phyloP scores from a whole-genome alignment of 2,113 vertebrate species.

The Aleadryas rufinucha region DNA sequence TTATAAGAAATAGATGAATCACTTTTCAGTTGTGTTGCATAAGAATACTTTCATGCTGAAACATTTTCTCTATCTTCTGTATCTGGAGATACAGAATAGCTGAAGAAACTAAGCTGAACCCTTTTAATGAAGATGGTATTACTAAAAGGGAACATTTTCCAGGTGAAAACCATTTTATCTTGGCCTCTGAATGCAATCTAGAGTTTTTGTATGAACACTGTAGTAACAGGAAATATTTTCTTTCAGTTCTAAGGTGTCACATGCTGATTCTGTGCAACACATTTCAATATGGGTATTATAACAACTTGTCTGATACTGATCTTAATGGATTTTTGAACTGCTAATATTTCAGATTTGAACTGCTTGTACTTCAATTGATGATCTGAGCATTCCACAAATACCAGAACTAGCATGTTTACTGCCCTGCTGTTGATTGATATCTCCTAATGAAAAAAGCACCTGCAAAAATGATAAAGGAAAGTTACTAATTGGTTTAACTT shows the following conservation, averaged over 20 bases:
- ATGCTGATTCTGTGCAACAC: background rate
- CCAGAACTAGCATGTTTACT: conserved; percentile 55
- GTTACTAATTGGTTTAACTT: conserved; percentile 65
- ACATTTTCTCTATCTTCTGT: background rate
- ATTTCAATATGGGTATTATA: conserved; percentile 11
- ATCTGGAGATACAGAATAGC: background rate
- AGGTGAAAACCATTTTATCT: background rate
- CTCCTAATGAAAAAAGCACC: conserved; percentile 61
- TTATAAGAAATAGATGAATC: background rate
- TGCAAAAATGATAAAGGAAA: conserved; percentile 60
- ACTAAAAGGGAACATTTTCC: background rate
- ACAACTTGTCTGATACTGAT: conserved; percentile 17
- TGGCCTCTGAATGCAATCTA: background rate
- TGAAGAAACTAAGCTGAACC: background rate
- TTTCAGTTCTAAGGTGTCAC: background rate
- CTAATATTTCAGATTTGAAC: conserved; percentile 63
- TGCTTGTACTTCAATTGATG: conserved; percentile 38
- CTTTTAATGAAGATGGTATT: background rate
- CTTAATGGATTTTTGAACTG: conserved; percentile 64
- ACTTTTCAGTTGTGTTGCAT: background rate
- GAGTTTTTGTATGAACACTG: background rate
- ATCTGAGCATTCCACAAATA: conserved; percentile 57
- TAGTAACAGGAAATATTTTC: conserved; percentile 35
- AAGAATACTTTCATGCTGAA: background rate
- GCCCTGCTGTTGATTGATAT: conserved; percentile 56